These are phyloP conservation scores for Brienomyrus longianalis DNA, from an alignment of 2,113 vertebrate species.

Conservation along the genomic window DNA sequence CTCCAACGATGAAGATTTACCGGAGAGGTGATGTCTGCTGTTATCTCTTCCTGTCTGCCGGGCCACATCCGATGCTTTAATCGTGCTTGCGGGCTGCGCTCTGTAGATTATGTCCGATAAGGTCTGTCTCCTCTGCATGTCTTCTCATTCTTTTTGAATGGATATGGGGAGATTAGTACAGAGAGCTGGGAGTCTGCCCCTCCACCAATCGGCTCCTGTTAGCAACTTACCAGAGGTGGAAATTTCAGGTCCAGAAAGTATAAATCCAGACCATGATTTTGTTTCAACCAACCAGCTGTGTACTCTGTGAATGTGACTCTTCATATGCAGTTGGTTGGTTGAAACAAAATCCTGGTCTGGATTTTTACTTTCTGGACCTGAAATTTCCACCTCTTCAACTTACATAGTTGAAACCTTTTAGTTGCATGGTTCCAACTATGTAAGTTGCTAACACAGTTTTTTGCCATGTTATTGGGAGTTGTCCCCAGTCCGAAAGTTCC, in stretches of 20 bases:
- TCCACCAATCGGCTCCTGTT: neutral
- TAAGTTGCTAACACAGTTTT: neutral
- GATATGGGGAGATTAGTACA: neutral
- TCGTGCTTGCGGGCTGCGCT: neutral
- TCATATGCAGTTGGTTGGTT: too few species aligned
- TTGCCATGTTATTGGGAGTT: neutral
- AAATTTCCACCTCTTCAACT: neutral
- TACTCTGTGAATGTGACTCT: too few species aligned
- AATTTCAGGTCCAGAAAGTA: too few species aligned
- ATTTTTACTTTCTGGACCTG: too few species aligned
- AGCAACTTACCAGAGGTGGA: neutral
- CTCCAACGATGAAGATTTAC: neutral
- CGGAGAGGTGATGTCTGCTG: neutral
- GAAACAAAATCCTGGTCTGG: too few species aligned
- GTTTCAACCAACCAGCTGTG: too few species aligned
- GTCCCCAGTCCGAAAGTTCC: neutral
- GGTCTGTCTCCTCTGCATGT: neutral
- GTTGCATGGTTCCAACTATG: neutral
- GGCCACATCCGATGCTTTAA: neutral
- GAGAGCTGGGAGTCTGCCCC: neutral
- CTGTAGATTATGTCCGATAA: neutral
- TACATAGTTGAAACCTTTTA: neutral
- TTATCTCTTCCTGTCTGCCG: neutral
- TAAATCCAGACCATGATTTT: too few species aligned
- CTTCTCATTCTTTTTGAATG: neutral